Conservation (phyloP, 1,140 invertebrate genomes). For the Pteromalus puparum region DNA sequence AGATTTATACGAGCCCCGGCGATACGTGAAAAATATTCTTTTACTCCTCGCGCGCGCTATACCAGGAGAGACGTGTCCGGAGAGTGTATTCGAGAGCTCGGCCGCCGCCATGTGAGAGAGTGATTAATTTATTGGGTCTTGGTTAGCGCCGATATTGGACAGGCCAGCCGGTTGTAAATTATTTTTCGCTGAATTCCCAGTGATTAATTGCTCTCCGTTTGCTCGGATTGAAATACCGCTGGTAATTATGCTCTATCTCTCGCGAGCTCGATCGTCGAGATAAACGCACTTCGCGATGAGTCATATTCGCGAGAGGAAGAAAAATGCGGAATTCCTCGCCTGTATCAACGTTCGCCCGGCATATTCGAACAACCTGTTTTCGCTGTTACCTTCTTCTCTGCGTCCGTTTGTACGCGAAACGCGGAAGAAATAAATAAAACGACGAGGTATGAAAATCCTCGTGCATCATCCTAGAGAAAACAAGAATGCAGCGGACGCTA, state of each 20-base stretch:
- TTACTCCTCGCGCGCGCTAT: neutral
- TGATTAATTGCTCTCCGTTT: neutral
- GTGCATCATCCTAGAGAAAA: neutral
- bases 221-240: neutral
- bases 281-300: neutral
- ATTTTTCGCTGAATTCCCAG: neutral
- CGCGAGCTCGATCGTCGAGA: too few species aligned
- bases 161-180: constrained; percentile 1
- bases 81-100: neutral
- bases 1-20: constrained; percentile 2
- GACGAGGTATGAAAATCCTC: neutral
- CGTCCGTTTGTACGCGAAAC: neutral
- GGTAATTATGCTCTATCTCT: neutral
- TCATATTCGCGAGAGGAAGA: neutral
- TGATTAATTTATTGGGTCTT: constrained; percentile 36
- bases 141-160: constrained; percentile 38
- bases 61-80: neutral
- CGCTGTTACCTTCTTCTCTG: constrained; percentile 35
- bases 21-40: constrained; percentile 51
- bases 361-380: constrained; percentile 45
- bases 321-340: constrained; percentile 1
- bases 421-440: constrained; percentile 12
- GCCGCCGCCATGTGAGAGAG: neutral
- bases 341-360: constrained; percentile 29
- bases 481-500: neutral